Evolutionary conservation across 1,140 invertebrate species (phyloP), one percentile per base, ranked within the genome.

Genomic region (Orius laevigatus): DNA sequence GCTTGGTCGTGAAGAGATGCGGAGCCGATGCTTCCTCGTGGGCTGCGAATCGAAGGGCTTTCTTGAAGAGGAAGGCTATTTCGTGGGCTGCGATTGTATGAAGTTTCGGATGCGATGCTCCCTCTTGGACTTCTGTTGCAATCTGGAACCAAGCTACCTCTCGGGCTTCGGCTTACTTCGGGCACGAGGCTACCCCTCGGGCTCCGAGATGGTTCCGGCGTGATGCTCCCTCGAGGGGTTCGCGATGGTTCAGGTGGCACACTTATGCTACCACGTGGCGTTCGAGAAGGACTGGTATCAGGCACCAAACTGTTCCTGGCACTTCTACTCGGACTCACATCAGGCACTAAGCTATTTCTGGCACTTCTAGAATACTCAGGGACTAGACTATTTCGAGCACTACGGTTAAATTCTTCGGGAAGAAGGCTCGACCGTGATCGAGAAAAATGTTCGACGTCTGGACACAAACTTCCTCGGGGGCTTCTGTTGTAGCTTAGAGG

Each of bases 341-440:
- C 69, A 10, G 72, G 72, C 2, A 67, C 59, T 12, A 70, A 55
- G 39, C 61, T 70, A 44, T 70, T 67, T 33, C 73, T 62, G 9
- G 63, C 60, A 56, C 58, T 65, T 44, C 60, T 51, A 32, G 42
- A 51, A 15, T 48, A 52, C n/a, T 31, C 50, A 12, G 77, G 74
- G 9, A 71, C 65, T 48, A 79, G 61, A 55, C 75, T 78, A 51
- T 76, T 73, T 54, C 76, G 66, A 2, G 72, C 71, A 56, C 74
- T 78, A 51, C 74, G 64, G 41, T 64, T 65, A 25, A 63, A 54
- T 2, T 44, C 40, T n/a, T 57, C 57, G 3, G 67, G 68, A 18
- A 51, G 53, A 8, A 75, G 63, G 0, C 74, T 76, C 49, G 76
- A 74, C 50, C 75, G 64, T 1, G 72, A 68, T 54, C 74, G 19